These are phyloP conservation scores for Clavelina lepadiformis DNA, from an alignment of 23 tunicate genomes.

Conservation along the genomic window DNA sequence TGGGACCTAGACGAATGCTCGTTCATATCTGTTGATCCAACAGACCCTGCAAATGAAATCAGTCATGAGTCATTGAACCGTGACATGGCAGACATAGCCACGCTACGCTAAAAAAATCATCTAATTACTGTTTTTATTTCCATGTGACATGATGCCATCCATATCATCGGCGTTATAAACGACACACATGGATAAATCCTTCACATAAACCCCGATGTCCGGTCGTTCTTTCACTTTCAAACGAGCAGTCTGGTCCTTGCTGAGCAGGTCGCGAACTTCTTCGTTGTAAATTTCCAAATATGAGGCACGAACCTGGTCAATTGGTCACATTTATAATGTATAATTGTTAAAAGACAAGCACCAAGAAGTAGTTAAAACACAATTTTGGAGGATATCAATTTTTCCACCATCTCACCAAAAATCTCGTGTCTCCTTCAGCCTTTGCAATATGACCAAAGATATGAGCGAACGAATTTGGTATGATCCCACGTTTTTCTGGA, in stretches of 20 bases:
- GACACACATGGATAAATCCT: conserved; percentile 89
- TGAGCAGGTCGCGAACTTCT: conserved; percentile 94
- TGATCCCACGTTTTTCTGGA: conserved; percentile 90
- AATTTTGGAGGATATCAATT: background rate
- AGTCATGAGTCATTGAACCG: background rate
- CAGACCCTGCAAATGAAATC: conserved; percentile 47
- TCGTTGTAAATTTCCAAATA: conserved; percentile 97
- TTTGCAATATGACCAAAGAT: conserved; percentile 97
- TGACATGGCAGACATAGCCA: background rate
- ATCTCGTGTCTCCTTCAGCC: conserved; percentile 78
- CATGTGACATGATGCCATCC: conserved; percentile 95
- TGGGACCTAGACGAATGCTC: conserved; percentile 93
- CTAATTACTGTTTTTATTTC: conserved; percentile 69
- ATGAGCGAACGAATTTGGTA: conserved; percentile 98
- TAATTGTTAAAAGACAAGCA: background rate
- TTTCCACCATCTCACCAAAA: conserved; percentile 46
- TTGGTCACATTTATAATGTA: too few relatives aligned
- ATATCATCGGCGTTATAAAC: conserved; percentile 98
- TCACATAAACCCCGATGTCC: conserved; percentile 96
- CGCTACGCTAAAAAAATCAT: background rate
- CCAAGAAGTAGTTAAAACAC: background rate
- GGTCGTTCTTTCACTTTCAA: conserved; percentile 89
- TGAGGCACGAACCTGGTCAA: conserved; percentile 68
- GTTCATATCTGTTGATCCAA: conserved; percentile 97
- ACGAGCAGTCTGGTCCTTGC: conserved; percentile 80